Evolutionary conservation across 1,140 invertebrate genomes (phyloP), one percentile per base, ranked within the genome.

Genomic region (Cydia amplana): DNA sequence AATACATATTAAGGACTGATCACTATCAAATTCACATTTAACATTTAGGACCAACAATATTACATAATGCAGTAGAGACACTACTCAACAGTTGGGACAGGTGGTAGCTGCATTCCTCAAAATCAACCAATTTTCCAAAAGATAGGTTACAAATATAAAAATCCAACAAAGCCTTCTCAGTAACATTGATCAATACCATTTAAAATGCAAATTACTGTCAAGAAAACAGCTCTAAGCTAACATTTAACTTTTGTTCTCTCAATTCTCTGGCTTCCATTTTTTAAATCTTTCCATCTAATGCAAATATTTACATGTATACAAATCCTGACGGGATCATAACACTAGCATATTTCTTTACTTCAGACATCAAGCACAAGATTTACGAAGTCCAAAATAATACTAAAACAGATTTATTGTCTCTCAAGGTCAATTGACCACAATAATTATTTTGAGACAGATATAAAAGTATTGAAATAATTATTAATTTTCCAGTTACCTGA

Each of bases 271-370:
- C 65, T 70, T 70, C 65, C 43, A 36, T 32, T 67, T 36, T 67
- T 67, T 67, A 4, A 67, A 36, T 40, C 28, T 70, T 43, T 43
- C 36, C 65, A 70, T 70, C n/a, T 16, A 70, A 70, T 36, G 65
- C 65, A 70, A 32, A 70, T 70, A 70, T 70, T 70, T 70, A 70
- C 65, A 70, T 40, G 64, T 70, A 36, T 43, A 70, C 28, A 40
- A 43, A 20, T 32, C 64, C 28, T 67, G 64, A 18, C 3, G 2
- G 25, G 64, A 32, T 32, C 65, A 40, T 70, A 70, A 40, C 28
- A 70, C 32, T 70, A 43, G 16, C 14, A 65, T 40, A 36, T 70
- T 70, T 10, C 3, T 70, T 70, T 43, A 70, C 7, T 43, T 70
- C 9, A 43, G 32, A 36, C 32, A 70, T 5, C 65, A 70, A 70